These are phyloP conservation scores for Philaethria dido DNA, from an alignment of 2,888 invertebrate species.

Conservation along the genomic window DNA sequence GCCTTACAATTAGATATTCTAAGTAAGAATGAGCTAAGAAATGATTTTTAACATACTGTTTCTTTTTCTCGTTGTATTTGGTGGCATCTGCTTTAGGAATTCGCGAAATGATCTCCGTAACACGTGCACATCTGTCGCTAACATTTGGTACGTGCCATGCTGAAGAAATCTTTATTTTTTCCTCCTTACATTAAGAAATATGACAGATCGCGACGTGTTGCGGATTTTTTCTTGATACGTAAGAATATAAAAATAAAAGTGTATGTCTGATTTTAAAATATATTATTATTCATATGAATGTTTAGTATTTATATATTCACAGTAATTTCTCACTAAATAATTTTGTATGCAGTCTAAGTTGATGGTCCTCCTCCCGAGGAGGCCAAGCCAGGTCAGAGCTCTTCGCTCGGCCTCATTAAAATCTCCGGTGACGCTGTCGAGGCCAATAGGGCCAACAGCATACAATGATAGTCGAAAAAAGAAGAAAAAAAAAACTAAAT, in stretches of 20 bases:
- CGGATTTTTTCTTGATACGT: not conserved
- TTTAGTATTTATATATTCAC: no score
- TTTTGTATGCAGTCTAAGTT: no score
- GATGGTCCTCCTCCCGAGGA: no score
- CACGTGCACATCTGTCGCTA: constrained; percentile 70
- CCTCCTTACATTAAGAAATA: constrained; percentile 20
- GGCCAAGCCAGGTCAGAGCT: no score
- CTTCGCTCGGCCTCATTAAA: no score
- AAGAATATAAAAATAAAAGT: no score
- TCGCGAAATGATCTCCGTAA: constrained; percentile 68
- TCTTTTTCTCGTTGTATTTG: constrained; percentile 4
- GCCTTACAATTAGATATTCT: not conserved
- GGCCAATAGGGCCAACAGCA: no score
- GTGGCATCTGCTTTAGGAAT: constrained; percentile 54
- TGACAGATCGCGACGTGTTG: constrained; percentile 19
- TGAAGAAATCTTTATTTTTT: constrained; percentile 53
- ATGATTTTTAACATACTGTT: constrained; percentile 13
- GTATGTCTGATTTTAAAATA: not conserved
- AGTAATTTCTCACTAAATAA: no score
- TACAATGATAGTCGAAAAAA: no score
- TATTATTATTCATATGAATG: not conserved
- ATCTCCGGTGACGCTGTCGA: no score
- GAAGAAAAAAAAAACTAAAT: no score
- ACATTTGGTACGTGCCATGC: constrained; percentile 78
- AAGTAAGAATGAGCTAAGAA: not conserved